Evolutionary conservation across 1,140 invertebrate genomes (phyloP).

Genomic region (Pristionchus pacificus): DNA sequence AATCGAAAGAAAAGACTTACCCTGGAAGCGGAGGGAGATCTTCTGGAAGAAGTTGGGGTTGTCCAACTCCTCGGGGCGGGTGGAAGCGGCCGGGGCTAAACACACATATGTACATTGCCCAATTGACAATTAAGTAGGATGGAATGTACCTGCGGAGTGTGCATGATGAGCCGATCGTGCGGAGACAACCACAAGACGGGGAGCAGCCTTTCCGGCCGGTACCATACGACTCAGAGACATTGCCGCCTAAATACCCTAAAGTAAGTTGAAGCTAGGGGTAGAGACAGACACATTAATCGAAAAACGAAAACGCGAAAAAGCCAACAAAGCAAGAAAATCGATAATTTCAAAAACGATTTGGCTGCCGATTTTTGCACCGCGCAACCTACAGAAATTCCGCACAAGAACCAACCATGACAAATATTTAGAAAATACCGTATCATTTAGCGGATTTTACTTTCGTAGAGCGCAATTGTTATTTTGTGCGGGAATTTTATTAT

Average conservation of each 20-base stretch:
- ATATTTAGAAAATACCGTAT: too few species aligned
- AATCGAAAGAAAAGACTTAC: slow-evolving; percentile 18
- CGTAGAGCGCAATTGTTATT: too few species aligned
- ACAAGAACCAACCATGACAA: too few species aligned
- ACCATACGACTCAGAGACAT: slow-evolving; percentile 33
- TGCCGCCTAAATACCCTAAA: background rate
- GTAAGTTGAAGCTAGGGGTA: background rate
- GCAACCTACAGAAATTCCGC: too few species aligned
- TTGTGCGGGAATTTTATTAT: too few species aligned
- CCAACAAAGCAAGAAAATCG: background rate
- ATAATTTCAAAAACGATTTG: background rate
- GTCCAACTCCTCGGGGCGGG: slow-evolving; percentile 24
- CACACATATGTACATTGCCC: background rate
- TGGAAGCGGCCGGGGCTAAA: slow-evolving; percentile 28
- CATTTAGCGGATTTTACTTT: too few species aligned
- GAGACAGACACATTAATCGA: background rate
- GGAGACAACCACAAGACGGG: slow-evolving; percentile 24
- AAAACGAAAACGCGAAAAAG: background rate
- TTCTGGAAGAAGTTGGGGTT: slow-evolving; percentile 51
- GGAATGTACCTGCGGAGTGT: slow-evolving; percentile 14
- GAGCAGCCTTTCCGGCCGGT: slow-evolving; percentile 17
- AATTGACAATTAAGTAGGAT: background rate
- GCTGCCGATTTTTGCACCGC: too few species aligned
- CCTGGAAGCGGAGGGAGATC: slow-evolving; percentile 49
- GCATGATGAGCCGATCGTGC: slow-evolving; percentile 16